A percentile compares a stretch with the other conserved stretches of the same genome.
Evolutionary conservation across 2,113 vertebrate genomes (phyloP).

Genomic region (Corynorhinus townsendii): DNA sequence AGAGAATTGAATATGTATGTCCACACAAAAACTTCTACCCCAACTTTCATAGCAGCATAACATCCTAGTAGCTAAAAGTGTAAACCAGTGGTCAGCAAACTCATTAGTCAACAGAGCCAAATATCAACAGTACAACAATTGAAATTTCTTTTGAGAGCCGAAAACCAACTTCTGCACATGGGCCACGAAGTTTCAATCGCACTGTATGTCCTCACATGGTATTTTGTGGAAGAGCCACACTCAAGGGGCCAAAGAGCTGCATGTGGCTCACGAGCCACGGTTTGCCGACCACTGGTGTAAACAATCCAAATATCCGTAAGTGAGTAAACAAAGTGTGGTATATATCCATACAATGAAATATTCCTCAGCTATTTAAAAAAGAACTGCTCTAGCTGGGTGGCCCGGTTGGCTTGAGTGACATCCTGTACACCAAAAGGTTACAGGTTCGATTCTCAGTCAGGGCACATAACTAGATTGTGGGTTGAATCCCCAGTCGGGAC

Average conservation of each 20-base stretch:
- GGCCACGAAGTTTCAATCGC: too few relatives aligned
- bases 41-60: not conserved
- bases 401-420: not conserved
- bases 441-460: not conserved
- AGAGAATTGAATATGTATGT: not conserved
- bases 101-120: too few relatives aligned
- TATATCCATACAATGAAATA: not conserved
- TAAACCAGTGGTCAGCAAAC: not conserved
- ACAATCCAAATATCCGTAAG: slow-evolving; percentile 1
- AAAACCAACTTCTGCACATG: too few relatives aligned
- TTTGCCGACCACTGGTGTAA: not conserved
- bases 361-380: slow-evolving; percentile 8
- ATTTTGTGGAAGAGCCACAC: too few relatives aligned
- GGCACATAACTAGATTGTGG: not conserved
- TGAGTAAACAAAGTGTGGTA: not conserved
- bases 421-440: not conserved
- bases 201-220: too few relatives aligned
- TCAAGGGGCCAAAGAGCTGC: too few relatives aligned
- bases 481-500: too few relatives aligned
- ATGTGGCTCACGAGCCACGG: too few relatives aligned
- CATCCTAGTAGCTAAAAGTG: not conserved
- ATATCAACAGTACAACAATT: too few relatives aligned
- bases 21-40: not conserved
- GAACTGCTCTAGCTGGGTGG: not conserved
- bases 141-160: too few relatives aligned